phyloP scores from a whole-genome alignment of 2,113 vertebrate genomes.

The Calidris pugnax region DNA sequence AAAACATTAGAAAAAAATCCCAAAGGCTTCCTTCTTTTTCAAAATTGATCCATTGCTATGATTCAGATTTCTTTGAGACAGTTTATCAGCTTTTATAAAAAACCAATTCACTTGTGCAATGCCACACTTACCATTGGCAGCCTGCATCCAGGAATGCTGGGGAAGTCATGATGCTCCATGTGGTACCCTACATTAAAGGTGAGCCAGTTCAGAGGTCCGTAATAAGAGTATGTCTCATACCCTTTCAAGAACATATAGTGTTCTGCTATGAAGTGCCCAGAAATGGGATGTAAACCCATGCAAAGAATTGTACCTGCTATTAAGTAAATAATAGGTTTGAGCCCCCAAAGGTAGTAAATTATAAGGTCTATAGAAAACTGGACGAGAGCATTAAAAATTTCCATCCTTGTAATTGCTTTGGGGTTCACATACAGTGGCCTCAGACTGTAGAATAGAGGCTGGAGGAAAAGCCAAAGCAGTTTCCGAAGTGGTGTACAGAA shows the following conservation, averaged over 20 bases:
- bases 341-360: slow-evolving; percentile 85
- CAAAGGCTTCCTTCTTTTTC: not conserved
- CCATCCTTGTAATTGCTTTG: slow-evolving; percentile 86
- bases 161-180: slow-evolving; percentile 98
- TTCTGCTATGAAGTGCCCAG: slow-evolving; percentile 97
- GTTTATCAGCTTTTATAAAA: not conserved
- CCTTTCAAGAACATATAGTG: slow-evolving; percentile 97
- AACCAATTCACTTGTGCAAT: not conserved
- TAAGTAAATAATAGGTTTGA: slow-evolving; percentile 90
- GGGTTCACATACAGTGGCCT: slow-evolving; percentile 90
- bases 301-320: slow-evolving; percentile 88
- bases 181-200: slow-evolving; percentile 98
- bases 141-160: slow-evolving; percentile 92
- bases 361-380: slow-evolving; percentile 82
- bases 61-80: not conserved
- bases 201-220: slow-evolving; percentile 90
- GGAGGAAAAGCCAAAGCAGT: slow-evolving; percentile 89
- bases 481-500: slow-evolving; percentile 91
- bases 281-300: slow-evolving; percentile 94
- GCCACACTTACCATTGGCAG: slow-evolving; percentile 85
- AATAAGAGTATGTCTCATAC: slow-evolving; percentile 97
- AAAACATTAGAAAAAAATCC: not conserved
- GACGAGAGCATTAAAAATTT: slow-evolving; percentile 82
- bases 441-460: slow-evolving; percentile 89
- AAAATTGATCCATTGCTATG: not conserved